Percentiles rank a stretch among this genome's conserved stretches.
phyloP scores from a whole-genome alignment of 2,888 invertebrate species.

The Noctua janthina region DNA sequence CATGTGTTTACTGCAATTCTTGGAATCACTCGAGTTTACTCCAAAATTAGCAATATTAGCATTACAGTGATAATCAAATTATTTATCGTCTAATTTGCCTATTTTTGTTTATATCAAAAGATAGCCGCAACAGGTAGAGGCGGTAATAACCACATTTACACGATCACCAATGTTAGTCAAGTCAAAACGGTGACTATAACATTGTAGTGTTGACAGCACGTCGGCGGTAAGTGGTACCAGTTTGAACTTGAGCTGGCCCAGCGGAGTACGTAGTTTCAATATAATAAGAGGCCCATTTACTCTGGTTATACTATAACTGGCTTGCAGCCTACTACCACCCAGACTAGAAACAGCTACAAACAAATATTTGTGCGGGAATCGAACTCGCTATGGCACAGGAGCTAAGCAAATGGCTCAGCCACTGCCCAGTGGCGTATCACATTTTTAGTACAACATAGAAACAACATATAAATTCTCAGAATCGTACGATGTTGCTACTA shows the following conservation, averaged over 20 bases:
- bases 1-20: constrained; percentile 14
- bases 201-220: not conserved
- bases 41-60: constrained; percentile 28
- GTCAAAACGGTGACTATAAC: not conserved
- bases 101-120: constrained; percentile 33
- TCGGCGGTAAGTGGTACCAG: not conserved
- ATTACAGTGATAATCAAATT: constrained; percentile 19
- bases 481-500: not conserved
- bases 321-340: too few relatives aligned
- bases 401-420: not conserved
- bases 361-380: not conserved
- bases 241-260: not conserved
- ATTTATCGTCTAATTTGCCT: constrained; percentile 4
- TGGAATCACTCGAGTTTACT: constrained; percentile 8
- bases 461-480: not conserved
- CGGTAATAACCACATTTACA: not conserved
- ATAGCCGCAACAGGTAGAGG: not conserved
- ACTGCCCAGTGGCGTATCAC: not conserved
- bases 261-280: not conserved
- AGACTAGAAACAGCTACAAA: not conserved
- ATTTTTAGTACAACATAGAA: constrained; percentile 4
- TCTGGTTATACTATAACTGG: not conserved
- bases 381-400: constrained; percentile 1
- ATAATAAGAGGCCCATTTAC: not conserved
- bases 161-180: constrained; percentile 1